Base-by-base conservation (phyloP, 1,140 invertebrate species). In the Gonatopus flavifemur region DNA sequence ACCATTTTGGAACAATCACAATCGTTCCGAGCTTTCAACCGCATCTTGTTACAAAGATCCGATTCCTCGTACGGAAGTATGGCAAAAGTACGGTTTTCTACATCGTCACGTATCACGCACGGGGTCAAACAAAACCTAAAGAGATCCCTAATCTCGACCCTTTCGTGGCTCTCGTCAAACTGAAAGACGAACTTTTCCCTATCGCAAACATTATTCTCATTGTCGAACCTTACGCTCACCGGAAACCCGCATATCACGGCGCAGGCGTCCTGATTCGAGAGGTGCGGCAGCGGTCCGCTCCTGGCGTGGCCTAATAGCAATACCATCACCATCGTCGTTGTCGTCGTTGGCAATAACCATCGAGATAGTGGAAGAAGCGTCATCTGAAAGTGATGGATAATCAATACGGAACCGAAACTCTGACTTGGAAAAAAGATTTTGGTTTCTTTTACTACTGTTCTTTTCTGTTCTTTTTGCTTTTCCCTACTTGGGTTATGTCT, bases 311-410 rank as follows among this genome's bases (percentile, higher is more conserved):
- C 69, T 66, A 66, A 55, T 60, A 64, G 31, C 50, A 22, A 39
- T 40, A 31, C 52, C 54, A 64, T n/a, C n/a, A n/a, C n/a, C n/a
- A n/a, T n/a, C n/a, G n/a, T n/a, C n/a, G n/a, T n/a, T n/a, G n/a
- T n/a, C n/a, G n/a, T n/a, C n/a, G n/a, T n/a, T n/a, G n/a, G 62
- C 52, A 58, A 72, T 67, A 72, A 66, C 67, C 70, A 69, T 61
- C 49, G 9, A 33, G 32, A n/a, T n/a, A n/a, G n/a, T n/a, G n/a
- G 35, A 30, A 45, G 52, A 59, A 59, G 64, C 70, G 64, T 69
- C 66, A 72, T 72, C 72, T 75, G 73, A 72, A 71, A 70, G 52
- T 70, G 72, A 78, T 77, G 69, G 72, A 58, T 73, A 76, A 78
- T 78, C 76, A 76, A 78, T 78, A 78, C 52, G 32, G 43, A 49